Base-by-base conservation (phyloP, 2,888 invertebrate genomes). In the Conus canariensis region DNA sequence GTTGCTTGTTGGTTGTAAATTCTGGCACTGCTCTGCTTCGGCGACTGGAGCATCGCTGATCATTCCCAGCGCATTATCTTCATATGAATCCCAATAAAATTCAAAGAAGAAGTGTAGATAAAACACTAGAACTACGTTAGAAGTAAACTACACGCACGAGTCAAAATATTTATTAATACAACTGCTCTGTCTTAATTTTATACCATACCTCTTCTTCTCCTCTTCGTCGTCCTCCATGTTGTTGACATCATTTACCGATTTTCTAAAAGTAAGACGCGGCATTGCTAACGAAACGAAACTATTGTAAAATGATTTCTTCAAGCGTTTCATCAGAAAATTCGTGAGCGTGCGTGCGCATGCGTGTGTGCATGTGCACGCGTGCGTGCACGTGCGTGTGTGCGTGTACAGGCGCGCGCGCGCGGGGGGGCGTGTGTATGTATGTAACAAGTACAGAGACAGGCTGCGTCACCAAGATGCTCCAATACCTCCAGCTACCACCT, bases 211-310 rank as follows among this genome's bases (percentile, higher is more conserved):
- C 64, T 85, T 64, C 85, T n/a, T 64, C 25, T n/a, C 60, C 22
- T 59, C 85, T 25, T 59, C 60, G 8, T 59, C 64, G 85, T 85
- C 85, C 85, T 59, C 85, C 85, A 85, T 85, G 25, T 85, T 85
- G 85, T 85, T 85, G 85, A 85, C 85, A 85, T 85, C 85, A 85
- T 85, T 59, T 60, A 60, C 85, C 22, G 30, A 30, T 60, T 60
- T n/a, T 4, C 1, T 5, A 85, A 59, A 85, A 60, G 25, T 59
- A 12, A 60, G 10, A n/a, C 19, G 56, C 85, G 25, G 85, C 56
- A 85, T 58, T 58, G 77, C 25, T 25, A 30, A 77, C 77, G 77
- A 56, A 83, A 83, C 58, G 83, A 83, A 30, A 58, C 10, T 5
- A 9, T 22, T 56, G 7, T 22, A 7, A 8, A 16, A 22, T 56